These are phyloP conservation scores for Percina caprodes DNA, from an alignment of 2,113 vertebrate species.

Conservation along the genomic window DNA sequence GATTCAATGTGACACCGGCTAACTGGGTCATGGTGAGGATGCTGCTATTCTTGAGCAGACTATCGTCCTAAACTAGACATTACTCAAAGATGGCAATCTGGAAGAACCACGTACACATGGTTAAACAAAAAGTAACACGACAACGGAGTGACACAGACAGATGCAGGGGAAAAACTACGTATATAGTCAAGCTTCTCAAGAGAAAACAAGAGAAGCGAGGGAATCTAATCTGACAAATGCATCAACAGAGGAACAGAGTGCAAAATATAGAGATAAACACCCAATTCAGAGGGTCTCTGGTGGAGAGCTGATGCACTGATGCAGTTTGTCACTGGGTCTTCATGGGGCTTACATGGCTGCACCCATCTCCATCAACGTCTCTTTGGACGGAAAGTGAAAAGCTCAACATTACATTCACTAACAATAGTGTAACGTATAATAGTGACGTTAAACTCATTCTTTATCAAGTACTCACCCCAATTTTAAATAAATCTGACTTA, in stretches of 20 bases:
- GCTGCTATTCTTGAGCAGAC: conserved; percentile 32
- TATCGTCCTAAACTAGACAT: conserved; percentile 23
- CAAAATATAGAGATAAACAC: conserved; percentile 2
- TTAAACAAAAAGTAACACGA: conserved; percentile 22
- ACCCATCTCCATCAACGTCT: conserved; percentile 7
- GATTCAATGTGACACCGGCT: conserved; percentile 16
- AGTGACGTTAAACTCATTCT: not conserved
- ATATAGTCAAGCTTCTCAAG: not conserved
- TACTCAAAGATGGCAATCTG: conserved; percentile 23
- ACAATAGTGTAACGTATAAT: not conserved
- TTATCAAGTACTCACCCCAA: not conserved
- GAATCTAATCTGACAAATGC: conserved; percentile 16
- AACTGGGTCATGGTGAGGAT: conserved; percentile 11
- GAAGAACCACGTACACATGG: conserved; percentile 22
- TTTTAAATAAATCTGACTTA: too few relatives aligned
- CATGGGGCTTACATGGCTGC: conserved; percentile 4
- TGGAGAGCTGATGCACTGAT: conserved; percentile 30
- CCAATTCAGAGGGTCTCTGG: not conserved
- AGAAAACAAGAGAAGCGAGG: not conserved
- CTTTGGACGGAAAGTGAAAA: not conserved
- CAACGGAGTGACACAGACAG: not conserved
- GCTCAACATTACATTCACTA: not conserved
- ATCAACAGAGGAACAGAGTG: conserved; percentile 13
- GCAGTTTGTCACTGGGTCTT: conserved; percentile 11
- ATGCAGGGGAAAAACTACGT: not conserved